Evolutionary conservation across 2,888 invertebrate species (phyloP).

Genomic region (Marasmarcha lunaedactyla): DNA sequence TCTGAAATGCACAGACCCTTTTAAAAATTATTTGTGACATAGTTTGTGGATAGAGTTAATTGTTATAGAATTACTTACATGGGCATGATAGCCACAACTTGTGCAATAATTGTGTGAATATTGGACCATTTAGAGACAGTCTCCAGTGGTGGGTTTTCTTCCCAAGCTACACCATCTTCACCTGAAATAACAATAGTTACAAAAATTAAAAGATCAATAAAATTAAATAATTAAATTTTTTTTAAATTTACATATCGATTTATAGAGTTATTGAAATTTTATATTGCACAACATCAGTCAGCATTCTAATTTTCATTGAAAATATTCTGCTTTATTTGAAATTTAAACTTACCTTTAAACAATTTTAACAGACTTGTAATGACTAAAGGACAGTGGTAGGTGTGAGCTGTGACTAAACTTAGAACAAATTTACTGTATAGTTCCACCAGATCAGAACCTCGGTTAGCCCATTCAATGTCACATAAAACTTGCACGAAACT

Average conservation of each 20-base stretch:
- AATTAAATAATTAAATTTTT: not conserved
- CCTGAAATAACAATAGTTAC: constrained; percentile 27
- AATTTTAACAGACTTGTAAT: constrained; percentile 41
- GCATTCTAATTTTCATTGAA: not conserved
- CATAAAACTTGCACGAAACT: constrained; percentile 48
- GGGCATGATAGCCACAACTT: constrained; percentile 60
- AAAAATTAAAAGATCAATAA: not conserved
- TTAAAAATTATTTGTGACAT: too few relatives aligned
- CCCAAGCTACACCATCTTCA: constrained; percentile 65
- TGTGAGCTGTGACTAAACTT: constrained; percentile 52
- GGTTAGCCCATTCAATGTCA: constrained; percentile 42
- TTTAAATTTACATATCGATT: too few relatives aligned
- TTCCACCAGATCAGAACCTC: constrained; percentile 36
- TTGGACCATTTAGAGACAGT: constrained; percentile 70
- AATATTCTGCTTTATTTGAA: not conserved
- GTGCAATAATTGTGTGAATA: constrained; percentile 69
- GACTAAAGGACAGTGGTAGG: constrained; percentile 49
- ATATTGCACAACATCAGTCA: too few relatives aligned
- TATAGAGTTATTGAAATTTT: too few relatives aligned
- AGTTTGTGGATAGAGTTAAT: too few relatives aligned
- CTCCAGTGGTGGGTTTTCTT: constrained; percentile 67
- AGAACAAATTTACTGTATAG: constrained; percentile 43
- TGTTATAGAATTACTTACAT: too few relatives aligned
- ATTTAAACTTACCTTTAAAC: constrained; percentile 42
- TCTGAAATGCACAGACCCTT: too few relatives aligned